Percentiles rank a stretch among this genome's conserved stretches.
Conservation (phyloP, 2,113 vertebrate genomes). For the Propithecus coquereli region DNA sequence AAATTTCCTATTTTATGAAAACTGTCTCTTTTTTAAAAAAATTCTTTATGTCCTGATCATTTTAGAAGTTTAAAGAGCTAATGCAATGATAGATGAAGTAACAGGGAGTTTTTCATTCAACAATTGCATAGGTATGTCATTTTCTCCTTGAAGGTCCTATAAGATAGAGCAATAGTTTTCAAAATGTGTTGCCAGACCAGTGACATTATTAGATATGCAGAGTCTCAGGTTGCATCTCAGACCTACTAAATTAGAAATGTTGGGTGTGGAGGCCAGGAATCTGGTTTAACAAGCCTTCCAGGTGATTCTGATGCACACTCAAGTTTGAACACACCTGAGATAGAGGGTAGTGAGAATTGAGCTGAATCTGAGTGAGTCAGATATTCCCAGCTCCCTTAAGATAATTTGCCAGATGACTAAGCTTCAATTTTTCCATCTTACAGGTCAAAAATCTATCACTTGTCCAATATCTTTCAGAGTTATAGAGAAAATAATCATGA, state of each 20-base stretch:
- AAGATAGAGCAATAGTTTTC: not conserved
- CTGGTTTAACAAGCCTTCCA: not conserved
- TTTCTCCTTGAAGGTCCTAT: not conserved
- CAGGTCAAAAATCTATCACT: not conserved
- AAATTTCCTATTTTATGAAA: not conserved
- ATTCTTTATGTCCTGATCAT: not conserved
- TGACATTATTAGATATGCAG: not conserved
- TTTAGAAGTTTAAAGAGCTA: not conserved
- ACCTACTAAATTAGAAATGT: not conserved
- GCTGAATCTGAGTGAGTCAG: not conserved
- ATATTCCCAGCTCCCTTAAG: not conserved
- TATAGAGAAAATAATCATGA: not conserved
- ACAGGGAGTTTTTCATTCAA: not conserved
- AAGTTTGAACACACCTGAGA: not conserved
- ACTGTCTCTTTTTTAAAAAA: not conserved
- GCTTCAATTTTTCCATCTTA: not conserved
- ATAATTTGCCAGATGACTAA: not conserved
- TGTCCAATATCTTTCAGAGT: not conserved
- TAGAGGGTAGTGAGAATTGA: not conserved
- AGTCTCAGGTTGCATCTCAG: fast-evolving
- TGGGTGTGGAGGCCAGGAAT: not conserved
- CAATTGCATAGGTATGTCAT: not conserved
- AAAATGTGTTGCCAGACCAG: not conserved
- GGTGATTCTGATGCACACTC: not conserved
- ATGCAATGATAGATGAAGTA: not conserved